Percentiles rank a stretch among this genome's conserved stretches.
Conservation (phyloP, 2,797 vertebrate genomes). For the Dicrostonyx torquatus region DNA sequence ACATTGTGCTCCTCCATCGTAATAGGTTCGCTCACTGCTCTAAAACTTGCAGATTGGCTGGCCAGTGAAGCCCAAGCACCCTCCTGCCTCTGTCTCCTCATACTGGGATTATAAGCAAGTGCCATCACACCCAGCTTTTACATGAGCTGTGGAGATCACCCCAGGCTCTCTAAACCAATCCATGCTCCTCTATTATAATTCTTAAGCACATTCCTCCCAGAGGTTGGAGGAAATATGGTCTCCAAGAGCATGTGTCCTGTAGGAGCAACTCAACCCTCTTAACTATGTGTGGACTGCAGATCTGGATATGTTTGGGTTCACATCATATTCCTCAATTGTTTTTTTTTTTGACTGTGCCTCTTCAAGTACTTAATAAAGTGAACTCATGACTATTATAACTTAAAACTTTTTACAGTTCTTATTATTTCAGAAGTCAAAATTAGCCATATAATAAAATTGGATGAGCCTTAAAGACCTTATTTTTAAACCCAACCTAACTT, state of each 20-base stretch:
- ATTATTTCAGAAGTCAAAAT: not conserved
- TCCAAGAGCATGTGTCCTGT: accelerated
- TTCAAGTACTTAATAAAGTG: not conserved
- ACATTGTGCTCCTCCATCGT: not conserved
- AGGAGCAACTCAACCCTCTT: not conserved
- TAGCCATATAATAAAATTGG: not conserved
- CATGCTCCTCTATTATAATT: not conserved
- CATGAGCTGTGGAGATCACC: not conserved
- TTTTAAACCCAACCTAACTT: not conserved
- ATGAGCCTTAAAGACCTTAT: not conserved
- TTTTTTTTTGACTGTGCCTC: not conserved
- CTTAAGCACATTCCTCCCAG: not conserved
- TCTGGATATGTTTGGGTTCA: not conserved
- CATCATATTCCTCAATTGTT: not conserved
- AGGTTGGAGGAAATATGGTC: not conserved
- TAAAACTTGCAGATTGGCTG: not conserved
- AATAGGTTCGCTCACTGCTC: not conserved
- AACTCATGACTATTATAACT: not conserved
- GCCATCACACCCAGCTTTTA: not conserved
- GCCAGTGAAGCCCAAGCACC: too few species aligned
- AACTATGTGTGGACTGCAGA: not conserved
- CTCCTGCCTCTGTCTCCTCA: not conserved
- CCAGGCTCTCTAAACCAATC: too few species aligned
- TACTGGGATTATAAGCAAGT: not conserved
- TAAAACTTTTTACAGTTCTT: not conserved